phyloP scores from a whole-genome alignment of 2,888 invertebrate species.

The Emmelina monodactyla region DNA sequence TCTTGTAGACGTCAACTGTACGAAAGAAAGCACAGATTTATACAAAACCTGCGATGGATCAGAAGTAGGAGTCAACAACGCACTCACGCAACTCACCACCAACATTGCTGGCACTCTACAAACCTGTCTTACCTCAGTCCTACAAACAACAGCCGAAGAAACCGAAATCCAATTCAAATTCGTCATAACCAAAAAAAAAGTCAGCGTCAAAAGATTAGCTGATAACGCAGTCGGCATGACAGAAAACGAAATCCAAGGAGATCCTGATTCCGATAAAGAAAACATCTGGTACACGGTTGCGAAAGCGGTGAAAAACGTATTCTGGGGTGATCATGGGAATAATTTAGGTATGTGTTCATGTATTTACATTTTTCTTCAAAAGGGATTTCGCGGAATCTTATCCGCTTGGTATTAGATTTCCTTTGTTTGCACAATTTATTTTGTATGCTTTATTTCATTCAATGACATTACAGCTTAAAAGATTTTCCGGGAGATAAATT shows the following conservation, averaged over 20 bases:
- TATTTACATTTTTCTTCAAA: neutral
- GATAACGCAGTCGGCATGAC: slow-evolving; percentile 23
- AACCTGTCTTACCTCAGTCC: slow-evolving; percentile 39
- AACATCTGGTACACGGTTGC: slow-evolving; percentile 55
- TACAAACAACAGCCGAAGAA: slow-evolving; percentile 43
- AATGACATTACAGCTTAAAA: too few relatives aligned
- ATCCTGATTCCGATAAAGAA: slow-evolving; percentile 32
- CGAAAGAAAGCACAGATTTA: slow-evolving; percentile 44
- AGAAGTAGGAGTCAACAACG: slow-evolving; percentile 29
- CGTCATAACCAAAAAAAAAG: slow-evolving; percentile 48
- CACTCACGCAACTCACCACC: slow-evolving; percentile 40
- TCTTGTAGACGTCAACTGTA: slow-evolving; percentile 28
- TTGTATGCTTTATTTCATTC: neutral
- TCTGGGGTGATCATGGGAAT: slow-evolving; percentile 41
- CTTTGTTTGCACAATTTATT: neutral
- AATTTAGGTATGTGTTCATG: slow-evolving; percentile 23
- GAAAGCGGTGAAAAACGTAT: slow-evolving; percentile 48
- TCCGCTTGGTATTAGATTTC: neutral
- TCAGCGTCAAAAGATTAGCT: slow-evolving; percentile 36
- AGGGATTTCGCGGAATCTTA: neutral
- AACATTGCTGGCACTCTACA: slow-evolving; percentile 50
- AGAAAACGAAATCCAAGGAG: slow-evolving; percentile 25
- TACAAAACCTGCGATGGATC: slow-evolving; percentile 44
- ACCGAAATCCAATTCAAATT: slow-evolving; percentile 60
- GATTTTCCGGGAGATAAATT: too few relatives aligned